Evolutionary conservation across 2,888 invertebrate species (phyloP).

Genomic region (Xestoiulus laeticollis): DNA sequence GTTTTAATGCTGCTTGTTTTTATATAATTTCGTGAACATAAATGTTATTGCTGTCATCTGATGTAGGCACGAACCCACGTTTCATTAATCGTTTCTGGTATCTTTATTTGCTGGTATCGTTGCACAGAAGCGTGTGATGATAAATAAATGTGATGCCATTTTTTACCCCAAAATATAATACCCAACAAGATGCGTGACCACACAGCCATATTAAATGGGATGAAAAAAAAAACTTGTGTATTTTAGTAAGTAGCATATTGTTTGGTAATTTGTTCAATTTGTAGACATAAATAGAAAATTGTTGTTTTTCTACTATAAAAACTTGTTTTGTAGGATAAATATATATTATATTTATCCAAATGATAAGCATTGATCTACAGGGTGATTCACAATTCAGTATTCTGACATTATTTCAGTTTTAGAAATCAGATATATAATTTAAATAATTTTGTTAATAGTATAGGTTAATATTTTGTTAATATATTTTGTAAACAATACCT

Average conservation of each 20-base stretch:
- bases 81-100: slow-evolving; percentile 1
- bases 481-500: no score
- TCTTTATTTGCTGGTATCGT: neutral
- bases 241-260: neutral
- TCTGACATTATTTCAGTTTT: no score
- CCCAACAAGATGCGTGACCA: neutral
- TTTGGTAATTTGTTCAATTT: neutral
- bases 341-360: no score
- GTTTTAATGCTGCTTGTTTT: slow-evolving; percentile 7
- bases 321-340: no score
- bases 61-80: neutral
- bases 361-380: no score
- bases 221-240: neutral
- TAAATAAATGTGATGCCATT: neutral
- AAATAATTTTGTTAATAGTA: no score
- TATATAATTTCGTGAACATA: neutral
- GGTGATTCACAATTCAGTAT: no score
- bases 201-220: neutral
- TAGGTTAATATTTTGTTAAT: no score
- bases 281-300: no score
- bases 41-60: neutral
- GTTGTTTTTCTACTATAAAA: no score
- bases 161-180: neutral
- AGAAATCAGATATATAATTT: no score
- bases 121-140: neutral